phyloP scores from a whole-genome alignment of 2,113 vertebrate genomes.

The Python bivittatus region DNA sequence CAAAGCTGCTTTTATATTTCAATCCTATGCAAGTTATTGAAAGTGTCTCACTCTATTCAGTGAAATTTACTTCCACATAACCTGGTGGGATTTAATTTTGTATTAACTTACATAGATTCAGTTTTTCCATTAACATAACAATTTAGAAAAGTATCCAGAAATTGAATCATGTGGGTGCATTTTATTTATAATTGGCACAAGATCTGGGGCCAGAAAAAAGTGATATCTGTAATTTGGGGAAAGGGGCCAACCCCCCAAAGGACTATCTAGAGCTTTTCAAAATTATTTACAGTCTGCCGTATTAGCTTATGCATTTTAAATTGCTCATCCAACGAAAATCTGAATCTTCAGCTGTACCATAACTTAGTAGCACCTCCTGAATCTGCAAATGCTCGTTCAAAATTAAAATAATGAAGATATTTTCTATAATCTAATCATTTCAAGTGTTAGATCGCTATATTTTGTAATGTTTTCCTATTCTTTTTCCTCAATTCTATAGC shows the following conservation, averaged over 20 bases:
- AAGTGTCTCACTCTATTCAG: neutral
- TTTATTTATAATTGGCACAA: neutral
- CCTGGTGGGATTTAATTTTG: neutral
- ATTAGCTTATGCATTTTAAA: neutral
- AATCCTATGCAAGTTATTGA: neutral
- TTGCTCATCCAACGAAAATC: neutral
- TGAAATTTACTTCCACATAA: neutral
- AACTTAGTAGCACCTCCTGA: neutral
- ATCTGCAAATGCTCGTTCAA: neutral
- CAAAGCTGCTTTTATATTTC: neutral
- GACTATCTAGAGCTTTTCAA: neutral
- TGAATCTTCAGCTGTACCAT: neutral
- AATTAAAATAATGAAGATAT: neutral
- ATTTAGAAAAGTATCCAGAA: neutral
- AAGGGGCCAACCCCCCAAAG: neutral
- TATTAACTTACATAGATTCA: neutral
- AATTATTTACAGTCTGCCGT: neutral
- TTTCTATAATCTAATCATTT: neutral
- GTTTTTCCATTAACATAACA: neutral
- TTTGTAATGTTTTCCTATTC: neutral
- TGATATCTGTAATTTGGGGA: neutral
- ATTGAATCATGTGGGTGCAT: neutral
- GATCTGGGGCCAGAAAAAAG: neutral
- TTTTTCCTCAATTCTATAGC: neutral
- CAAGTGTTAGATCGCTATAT: neutral